Base-by-base conservation (phyloP, 2,113 vertebrate species). In the Scartelaos histophorus region DNA sequence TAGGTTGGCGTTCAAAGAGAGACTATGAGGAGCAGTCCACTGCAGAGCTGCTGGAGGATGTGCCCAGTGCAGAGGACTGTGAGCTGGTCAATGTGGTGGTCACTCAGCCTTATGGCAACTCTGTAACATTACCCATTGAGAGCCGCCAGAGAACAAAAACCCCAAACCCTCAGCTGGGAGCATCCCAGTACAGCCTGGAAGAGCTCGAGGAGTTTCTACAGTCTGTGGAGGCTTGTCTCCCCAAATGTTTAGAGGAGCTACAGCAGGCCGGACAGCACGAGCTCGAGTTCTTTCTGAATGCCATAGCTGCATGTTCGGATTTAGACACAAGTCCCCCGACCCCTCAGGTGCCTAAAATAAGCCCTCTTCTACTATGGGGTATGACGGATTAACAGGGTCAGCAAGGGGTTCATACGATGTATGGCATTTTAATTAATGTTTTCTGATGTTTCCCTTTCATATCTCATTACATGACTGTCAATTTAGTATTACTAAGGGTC, bases 341-440 rank as follows among this genome's bases (percentile, higher is more conserved):
- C 70, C 85, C 88, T 74, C 94, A 98, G 97, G 97, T 98, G 97
- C 93, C 88, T 78, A 2, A 70, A 82, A 87, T 76, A 76, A 86
- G 58, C 69, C 16, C 22, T n/a, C 60, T 70, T 54, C 17, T 67
- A 70, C 6, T 68, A 54, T 62, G 72, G 29, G 7, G 3, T 66
- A 22, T 81, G 70, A 57, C 70, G 69, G 11, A 38, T 4, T 80
- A 67, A n/a, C 67, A 82, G 66, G 15, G 62, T 22, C 12, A 74
- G 22, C 43, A 70, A 34, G 71, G 67, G 62, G 74, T 75, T 79
- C 56, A 61, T 56, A 69, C 12, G 58, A 74, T 84, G 66, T 51
- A n/a, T 43, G 16, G 51, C n/a, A 19, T 68, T 67, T 61, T 82
- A 82, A 60, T 79, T 58, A 75, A 65, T 73, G 21, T 67, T 62